Evolutionary conservation across 2,797 vertebrate genomes (phyloP), one percentile per base, ranked within the genome.

Genomic region (Microcaecilia unicolor): DNA sequence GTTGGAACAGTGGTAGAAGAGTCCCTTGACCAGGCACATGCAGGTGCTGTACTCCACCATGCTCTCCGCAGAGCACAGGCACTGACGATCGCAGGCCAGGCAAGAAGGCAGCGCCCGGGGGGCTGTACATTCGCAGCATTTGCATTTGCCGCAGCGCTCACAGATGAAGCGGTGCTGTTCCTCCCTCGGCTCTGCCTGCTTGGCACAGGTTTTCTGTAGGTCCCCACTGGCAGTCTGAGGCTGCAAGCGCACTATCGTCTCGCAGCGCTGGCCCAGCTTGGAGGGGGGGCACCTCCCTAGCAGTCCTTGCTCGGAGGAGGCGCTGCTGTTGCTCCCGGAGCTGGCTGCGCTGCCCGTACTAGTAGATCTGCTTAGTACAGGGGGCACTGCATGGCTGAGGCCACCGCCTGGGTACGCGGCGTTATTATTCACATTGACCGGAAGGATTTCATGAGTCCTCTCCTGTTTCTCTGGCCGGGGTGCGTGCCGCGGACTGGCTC

Each of bases 1-100:
- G 1, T 87, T 90, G 26, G 93, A 96, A 66, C 95, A 98, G 85
- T 98, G 95, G 86, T 98, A 98, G 83, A 97, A 97, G 66, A 93
- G 63, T 48, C 92, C 93, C 70, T 97, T 97, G 37, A 93, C 92
- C 55, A 97, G 61, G 58, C 95, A 98, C 92, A 98, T 97, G 70
- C 93, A 98, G 6, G 93, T 97, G 56, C 92, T 73, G 2, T 97
- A 91, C 56, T 98, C 95, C 75, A 98, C 83, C 45, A 89, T 87
- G 61, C 83, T 92, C 76, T 97, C 92, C 0, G 89, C 90, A 0
- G 95, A 98, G 78, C 92, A 97, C 15, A 98, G 72, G 72, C 91
- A 98, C 61, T 94, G 92, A 26, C 86, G 83, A 47, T 91, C 81
- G 42, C 95, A 98, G 11, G 89, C 90, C 81, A 97, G 53, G 49